Evolutionary conservation across 1,140 invertebrate species (phyloP).

Genomic region (Brachionus sp.): DNA sequence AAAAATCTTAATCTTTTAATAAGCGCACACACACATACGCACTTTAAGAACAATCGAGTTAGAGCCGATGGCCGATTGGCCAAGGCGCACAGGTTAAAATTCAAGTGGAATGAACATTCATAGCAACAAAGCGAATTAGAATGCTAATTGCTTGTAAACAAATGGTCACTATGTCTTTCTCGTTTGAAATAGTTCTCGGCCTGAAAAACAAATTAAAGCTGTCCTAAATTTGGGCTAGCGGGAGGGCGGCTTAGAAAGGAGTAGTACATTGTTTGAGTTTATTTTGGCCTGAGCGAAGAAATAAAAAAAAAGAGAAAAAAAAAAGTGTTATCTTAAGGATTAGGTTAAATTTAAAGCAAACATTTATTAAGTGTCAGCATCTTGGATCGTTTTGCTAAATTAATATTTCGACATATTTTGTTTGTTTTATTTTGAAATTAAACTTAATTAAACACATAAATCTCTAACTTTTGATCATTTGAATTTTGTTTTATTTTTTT

Average conservation of each 20-base stretch:
- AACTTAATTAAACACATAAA: constrained; percentile 11
- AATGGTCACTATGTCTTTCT: not conserved
- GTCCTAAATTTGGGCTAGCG: not conserved
- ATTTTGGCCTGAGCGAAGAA: not conserved
- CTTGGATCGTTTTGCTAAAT: not conserved
- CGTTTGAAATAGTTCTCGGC: not conserved
- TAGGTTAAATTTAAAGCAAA: not conserved
- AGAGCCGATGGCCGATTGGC: not conserved
- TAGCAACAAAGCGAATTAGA: not conserved
- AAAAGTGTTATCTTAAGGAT: not conserved
- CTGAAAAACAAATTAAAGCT: not conserved
- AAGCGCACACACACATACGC: not conserved
- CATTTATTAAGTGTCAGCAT: constrained; percentile 1
- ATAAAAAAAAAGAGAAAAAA: too few relatives aligned
- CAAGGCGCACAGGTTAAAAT: not conserved
- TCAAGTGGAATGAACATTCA: not conserved
- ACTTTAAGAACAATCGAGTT: not conserved
- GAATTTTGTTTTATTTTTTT: not conserved
- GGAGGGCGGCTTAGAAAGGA: not conserved
- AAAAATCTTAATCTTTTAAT: not conserved
- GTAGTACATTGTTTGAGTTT: constrained; percentile 1
- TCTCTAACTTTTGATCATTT: not conserved
- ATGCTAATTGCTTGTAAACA: not conserved
- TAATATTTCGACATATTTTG: not conserved
- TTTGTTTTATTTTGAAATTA: constrained; percentile 12